These are phyloP conservation scores for Notechis scutatus DNA, from an alignment of 2,113 vertebrate genomes.

Conservation along the genomic window DNA sequence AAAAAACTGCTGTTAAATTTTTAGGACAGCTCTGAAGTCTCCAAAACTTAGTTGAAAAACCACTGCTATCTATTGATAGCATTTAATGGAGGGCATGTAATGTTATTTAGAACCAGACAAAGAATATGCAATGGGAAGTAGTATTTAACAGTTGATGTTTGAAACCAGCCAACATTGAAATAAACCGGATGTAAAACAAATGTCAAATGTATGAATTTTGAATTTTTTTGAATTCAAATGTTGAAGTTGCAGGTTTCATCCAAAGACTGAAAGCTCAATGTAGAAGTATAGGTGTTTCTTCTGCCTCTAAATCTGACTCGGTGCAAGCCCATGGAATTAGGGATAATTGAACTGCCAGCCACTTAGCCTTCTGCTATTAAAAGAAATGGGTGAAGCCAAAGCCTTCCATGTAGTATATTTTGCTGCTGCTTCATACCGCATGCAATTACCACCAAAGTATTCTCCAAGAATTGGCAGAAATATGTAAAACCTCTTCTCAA, in stretches of 20 bases:
- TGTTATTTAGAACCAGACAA: not conserved
- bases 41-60: not conserved
- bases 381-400: not conserved
- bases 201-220: not conserved
- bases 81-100: not conserved
- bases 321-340: not conserved
- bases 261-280: not conserved
- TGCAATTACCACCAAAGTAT: not conserved
- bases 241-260: not conserved
- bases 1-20: not conserved
- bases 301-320: not conserved
- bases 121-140: not conserved
- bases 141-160: not conserved
- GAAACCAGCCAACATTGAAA: not conserved
- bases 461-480: not conserved
- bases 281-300: not conserved
- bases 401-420: not conserved
- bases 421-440: not conserved
- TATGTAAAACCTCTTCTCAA: not conserved
- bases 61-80: not conserved
- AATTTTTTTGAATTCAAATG: not conserved
- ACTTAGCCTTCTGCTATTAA: not conserved
- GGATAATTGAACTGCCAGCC: not conserved
- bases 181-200: not conserved
- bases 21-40: not conserved